A percentile compares a stretch with the other conserved stretches of the same genome.
These are phyloP conservation scores for Eurypyga helias DNA, from an alignment of 2,113 vertebrate species.

Conservation along the genomic window DNA sequence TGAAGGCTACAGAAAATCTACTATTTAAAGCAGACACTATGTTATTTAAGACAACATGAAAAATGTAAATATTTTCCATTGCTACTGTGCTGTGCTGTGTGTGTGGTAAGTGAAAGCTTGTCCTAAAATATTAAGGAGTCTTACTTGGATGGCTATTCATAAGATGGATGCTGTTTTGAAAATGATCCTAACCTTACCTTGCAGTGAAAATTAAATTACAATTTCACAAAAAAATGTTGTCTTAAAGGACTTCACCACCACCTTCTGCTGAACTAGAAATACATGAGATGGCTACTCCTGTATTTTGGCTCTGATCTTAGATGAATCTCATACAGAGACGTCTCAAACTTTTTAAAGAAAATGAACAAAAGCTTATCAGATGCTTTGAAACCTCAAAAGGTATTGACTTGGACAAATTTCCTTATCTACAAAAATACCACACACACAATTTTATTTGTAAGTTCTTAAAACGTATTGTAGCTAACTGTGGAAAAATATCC, in stretches of 20 bases:
- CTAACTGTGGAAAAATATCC: not conserved
- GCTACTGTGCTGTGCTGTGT: not conserved
- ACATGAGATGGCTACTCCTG: not conserved
- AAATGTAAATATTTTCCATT: conserved; percentile 10
- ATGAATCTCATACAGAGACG: not conserved
- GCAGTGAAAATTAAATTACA: not conserved
- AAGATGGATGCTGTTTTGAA: not conserved
- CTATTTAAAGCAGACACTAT: conserved; percentile 70
- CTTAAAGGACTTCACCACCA: not conserved
- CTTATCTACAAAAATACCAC: not conserved
- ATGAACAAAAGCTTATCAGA: not conserved
- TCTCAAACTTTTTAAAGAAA: not conserved
- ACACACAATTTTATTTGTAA: conserved; percentile 14
- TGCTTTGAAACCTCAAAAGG: not conserved
- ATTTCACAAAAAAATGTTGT: not conserved
- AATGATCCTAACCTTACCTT: not conserved
- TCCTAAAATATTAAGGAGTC: not conserved
- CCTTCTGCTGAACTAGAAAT: not conserved
- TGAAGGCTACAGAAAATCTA: conserved; percentile 16
- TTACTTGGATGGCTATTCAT: not conserved
- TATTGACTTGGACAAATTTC: not conserved
- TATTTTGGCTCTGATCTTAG: not conserved
- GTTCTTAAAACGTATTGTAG: not conserved
- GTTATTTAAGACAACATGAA: conserved; percentile 28
- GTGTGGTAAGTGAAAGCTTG: not conserved